Conservation (phyloP, 2,888 invertebrate genomes). For the Crioceris asparagi region DNA sequence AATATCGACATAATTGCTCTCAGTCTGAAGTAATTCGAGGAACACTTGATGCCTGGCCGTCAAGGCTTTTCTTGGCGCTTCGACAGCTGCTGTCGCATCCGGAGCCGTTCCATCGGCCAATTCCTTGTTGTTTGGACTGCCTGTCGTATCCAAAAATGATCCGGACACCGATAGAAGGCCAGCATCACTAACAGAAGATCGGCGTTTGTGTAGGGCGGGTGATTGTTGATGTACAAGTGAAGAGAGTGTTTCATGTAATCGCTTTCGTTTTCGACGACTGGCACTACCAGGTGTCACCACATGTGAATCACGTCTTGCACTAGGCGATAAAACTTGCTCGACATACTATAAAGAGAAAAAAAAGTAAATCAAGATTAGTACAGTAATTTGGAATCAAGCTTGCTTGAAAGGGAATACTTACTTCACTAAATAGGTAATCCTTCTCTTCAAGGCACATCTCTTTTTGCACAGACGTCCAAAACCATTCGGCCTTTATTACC, state of each 20-base stretch:
- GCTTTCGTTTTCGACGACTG: slow-evolving; percentile 70
- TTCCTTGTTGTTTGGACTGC: slow-evolving; percentile 62
- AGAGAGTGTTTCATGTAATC: slow-evolving; percentile 51
- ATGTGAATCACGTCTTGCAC: slow-evolving; percentile 46
- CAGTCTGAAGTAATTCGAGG: slow-evolving; percentile 90
- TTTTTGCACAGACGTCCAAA: slow-evolving; percentile 96
- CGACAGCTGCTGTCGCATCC: slow-evolving; percentile 44
- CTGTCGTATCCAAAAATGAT: slow-evolving; percentile 81
- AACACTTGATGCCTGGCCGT: slow-evolving; percentile 74
- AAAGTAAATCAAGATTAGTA: not conserved
- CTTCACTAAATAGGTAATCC: slow-evolving; percentile 79
- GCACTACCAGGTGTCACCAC: slow-evolving; percentile 40
- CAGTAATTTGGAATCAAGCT: too few species aligned
- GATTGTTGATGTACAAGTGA: slow-evolving; percentile 43
- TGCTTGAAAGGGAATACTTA: slow-evolving; percentile 10
- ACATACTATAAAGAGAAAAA: slow-evolving; percentile 34
- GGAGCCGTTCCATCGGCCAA: too few species aligned
- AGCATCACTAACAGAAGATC: slow-evolving; percentile 79
- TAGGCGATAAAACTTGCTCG: slow-evolving; percentile 41
- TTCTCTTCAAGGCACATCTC: slow-evolving; percentile 86
- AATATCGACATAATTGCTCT: slow-evolving; percentile 94
- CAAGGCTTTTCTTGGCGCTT: slow-evolving; percentile 53
- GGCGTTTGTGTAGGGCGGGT: slow-evolving; percentile 61
- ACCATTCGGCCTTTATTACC: slow-evolving; percentile 90
- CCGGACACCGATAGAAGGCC: slow-evolving; percentile 76